Evolutionary conservation across 2,113 vertebrate species (phyloP).

Genomic region (Emydocephalus ijimae): DNA sequence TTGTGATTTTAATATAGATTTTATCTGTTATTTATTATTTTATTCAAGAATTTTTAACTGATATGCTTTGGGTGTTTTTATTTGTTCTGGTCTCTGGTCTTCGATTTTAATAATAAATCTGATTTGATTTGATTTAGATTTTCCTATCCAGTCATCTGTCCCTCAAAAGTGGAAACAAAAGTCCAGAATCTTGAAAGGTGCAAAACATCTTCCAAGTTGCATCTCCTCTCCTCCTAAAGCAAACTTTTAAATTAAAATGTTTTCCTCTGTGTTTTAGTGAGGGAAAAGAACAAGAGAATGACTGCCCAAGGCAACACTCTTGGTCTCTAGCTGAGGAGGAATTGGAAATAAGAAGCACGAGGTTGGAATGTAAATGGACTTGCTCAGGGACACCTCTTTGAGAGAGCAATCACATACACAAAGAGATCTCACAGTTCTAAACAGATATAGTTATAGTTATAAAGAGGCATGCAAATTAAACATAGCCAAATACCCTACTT

Average conservation of each 20-base stretch:
- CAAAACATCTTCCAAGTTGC: neutral
- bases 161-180: neutral
- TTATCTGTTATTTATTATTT: too few species aligned
- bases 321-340: neutral
- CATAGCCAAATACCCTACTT: neutral
- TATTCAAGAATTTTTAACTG: too few species aligned
- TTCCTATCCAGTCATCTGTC: neutral
- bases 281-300: neutral
- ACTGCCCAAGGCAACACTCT: neutral
- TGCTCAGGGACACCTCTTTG: neutral
- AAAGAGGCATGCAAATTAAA: neutral
- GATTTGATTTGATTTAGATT: neutral
- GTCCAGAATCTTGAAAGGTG: neutral
- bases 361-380: neutral
- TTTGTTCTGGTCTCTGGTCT: too few species aligned
- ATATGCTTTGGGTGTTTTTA: too few species aligned
- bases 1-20: too few species aligned
- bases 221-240: neutral
- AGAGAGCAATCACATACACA: neutral
- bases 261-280: neutral
- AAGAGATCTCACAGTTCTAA: neutral
- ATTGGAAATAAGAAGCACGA: neutral
- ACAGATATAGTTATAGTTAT: neutral
- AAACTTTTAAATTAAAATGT: neutral
- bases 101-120: too few species aligned